These are phyloP conservation scores for Elysia chlorotica DNA, from an alignment of 1,140 invertebrate species.

Conservation along the genomic window DNA sequence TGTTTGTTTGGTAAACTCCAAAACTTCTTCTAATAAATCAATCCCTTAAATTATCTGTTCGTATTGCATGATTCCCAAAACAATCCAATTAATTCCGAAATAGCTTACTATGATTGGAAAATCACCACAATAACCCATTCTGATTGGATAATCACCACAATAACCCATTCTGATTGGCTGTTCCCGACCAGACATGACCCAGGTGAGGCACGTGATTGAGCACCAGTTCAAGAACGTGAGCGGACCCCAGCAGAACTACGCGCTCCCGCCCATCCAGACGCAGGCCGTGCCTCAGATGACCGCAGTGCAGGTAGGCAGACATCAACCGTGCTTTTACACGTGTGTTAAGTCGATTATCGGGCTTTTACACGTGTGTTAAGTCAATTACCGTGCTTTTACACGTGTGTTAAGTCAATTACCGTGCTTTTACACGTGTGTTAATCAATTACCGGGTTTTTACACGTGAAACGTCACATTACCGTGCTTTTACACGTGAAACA, in stretches of 20 bases:
- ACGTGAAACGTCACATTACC: background rate
- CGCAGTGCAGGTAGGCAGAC: background rate
- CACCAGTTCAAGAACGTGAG: conserved; percentile 36
- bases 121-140: too few species aligned
- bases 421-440: background rate
- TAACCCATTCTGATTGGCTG: too few species aligned
- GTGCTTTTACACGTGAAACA: too few species aligned
- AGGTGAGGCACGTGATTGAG: conserved; percentile 52
- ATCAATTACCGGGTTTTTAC: background rate
- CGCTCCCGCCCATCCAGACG: conserved; percentile 28
- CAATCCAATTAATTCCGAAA: background rate
- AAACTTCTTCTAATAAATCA: too few species aligned
- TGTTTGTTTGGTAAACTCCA: too few species aligned
- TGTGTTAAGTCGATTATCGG: background rate
- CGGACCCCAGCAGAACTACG: conserved; percentile 7
- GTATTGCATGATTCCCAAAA: too few species aligned
- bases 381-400: background rate
- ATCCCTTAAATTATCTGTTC: too few species aligned
- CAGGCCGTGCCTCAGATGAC: conserved; percentile 9
- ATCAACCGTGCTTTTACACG: background rate
- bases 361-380: background rate
- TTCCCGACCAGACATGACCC: conserved; percentile 34
- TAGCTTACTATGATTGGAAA: too few species aligned
- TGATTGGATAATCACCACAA: too few species aligned
- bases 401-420: background rate